Percentiles rank a stretch among this genome's conserved stretches.
Conservation (phyloP, 2,113 vertebrate genomes). For the Sander lucioperca region DNA sequence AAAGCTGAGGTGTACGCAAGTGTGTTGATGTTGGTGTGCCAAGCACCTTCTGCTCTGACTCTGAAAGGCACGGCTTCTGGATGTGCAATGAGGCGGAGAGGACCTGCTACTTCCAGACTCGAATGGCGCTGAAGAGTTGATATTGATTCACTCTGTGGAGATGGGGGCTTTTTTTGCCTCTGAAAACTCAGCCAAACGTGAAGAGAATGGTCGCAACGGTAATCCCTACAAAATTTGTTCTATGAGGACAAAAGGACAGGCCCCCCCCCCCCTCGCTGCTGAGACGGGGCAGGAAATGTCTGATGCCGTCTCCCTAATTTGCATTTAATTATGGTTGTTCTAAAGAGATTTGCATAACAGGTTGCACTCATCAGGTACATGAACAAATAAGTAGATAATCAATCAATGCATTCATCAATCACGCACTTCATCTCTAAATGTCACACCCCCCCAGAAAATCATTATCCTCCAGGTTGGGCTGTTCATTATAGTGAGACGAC, state of each 20-base stretch:
- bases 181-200: constrained; percentile 75
- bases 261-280: background rate
- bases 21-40: constrained; percentile 43
- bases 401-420: constrained; percentile 78
- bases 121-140: constrained; percentile 68
- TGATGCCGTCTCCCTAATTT: constrained; percentile 66
- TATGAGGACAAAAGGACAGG: constrained; percentile 72
- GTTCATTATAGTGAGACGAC: constrained; percentile 52
- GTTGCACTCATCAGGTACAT: constrained; percentile 71
- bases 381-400: constrained; percentile 78
- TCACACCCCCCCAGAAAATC: constrained; percentile 59
- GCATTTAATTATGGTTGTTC: constrained; percentile 76
- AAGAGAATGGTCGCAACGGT: constrained; percentile 65
- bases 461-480: constrained; percentile 53
- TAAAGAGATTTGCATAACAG: constrained; percentile 73
- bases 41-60: constrained; percentile 66
- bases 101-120: constrained; percentile 78
- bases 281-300: constrained; percentile 57
- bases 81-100: constrained; percentile 77
- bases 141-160: constrained; percentile 75
- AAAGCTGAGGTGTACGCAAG: constrained; percentile 11
- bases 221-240: constrained; percentile 62
- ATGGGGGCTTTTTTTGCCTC: constrained; percentile 39
- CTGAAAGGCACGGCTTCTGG: constrained; percentile 71
- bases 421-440: constrained; percentile 75